Base-by-base conservation (phyloP, 2,797 vertebrate genomes). In the Sebastes matsubarae region DNA sequence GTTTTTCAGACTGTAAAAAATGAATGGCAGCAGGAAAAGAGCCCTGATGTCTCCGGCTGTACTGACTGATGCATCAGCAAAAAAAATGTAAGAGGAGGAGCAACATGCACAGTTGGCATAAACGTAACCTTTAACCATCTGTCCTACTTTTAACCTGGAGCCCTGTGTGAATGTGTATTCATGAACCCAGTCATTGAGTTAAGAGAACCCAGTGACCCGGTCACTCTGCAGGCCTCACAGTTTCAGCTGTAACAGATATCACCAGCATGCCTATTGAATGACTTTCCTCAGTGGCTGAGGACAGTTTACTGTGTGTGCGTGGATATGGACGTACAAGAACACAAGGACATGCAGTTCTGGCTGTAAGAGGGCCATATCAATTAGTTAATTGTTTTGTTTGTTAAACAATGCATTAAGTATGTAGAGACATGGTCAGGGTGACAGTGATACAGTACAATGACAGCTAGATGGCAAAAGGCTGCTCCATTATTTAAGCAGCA, bases 221-320 rank as follows among this genome's bases (percentile, higher is more conserved):
- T 91, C 86, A 73, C 50, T 38, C 70, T 55, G 79, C 83, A 80
- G 57, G 68, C 71, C 63, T 84, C 69, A 72, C 34, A 14, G 30
- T 83, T 80, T 84, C 66, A 84, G 55, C 79, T 80, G 88, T 86
- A 90, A 91, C 80, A 29, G 81, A 90, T 84, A 82, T 70, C 22
- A 1, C 59, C 71, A 63, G 67, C 20, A 0, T 30, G 58, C 20
- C 30, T 22, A 75, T 87, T 85, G 76, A 68, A 85, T 81, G 75
- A 88, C 76, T 73, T 79, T 16, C 14, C 38, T 42, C 38, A 38
- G 71, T 63, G 46, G 20, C 77, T 60, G 36, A 73, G 69, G 12
- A 75, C 14, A 65, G n/a, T 75, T 78, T 58, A 50, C 60, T 69
- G 29, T 32, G 68, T 18, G 64, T 46, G 46, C 3, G 14, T 73